Evolutionary conservation across 2,888 invertebrate genomes (phyloP).

Genomic region (Hirtodrosophila trivittata): DNA sequence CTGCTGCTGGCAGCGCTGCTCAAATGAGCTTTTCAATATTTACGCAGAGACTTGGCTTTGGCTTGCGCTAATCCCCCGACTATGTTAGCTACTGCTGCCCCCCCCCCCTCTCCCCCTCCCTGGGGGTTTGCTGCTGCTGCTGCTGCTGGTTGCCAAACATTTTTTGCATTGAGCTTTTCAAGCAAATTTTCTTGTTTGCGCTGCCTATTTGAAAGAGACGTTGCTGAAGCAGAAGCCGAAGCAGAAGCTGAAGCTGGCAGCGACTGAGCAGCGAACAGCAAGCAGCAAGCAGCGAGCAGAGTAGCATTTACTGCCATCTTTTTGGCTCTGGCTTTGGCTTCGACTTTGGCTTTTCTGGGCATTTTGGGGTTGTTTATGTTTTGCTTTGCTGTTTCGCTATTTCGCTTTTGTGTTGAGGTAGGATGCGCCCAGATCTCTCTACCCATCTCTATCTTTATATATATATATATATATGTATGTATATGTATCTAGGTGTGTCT

Average conservation of each 20-base stretch:
- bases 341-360: slow-evolving; percentile 43
- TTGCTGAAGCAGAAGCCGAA: neutral
- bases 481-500: slow-evolving; percentile 45
- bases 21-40: slow-evolving; percentile 71
- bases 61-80: slow-evolving; percentile 55
- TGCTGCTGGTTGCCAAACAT: slow-evolving; percentile 35
- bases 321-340: slow-evolving; percentile 11
- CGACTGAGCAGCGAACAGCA: slow-evolving; percentile 19
- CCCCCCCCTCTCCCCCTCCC: neutral
- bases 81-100: slow-evolving; percentile 22
- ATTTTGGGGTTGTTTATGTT: slow-evolving; percentile 75
- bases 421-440: slow-evolving; percentile 48
- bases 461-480: neutral
- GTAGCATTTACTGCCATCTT: slow-evolving; percentile 20
- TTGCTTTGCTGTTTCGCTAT: slow-evolving; percentile 62
- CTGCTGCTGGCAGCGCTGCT: slow-evolving; percentile 42
- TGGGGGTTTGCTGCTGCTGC: neutral
- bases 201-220: slow-evolving; percentile 58
- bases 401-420: slow-evolving; percentile 67
- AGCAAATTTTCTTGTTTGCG: slow-evolving; percentile 56
- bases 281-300: too few relatives aligned
- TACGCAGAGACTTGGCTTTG: slow-evolving; percentile 69
- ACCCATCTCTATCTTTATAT: neutral
- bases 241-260: slow-evolving; percentile 6
- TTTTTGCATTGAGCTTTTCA: slow-evolving; percentile 73